These are phyloP conservation scores for Orthochromis indermauri DNA, from an alignment of 2,113 vertebrate species.

Conservation along the genomic window DNA sequence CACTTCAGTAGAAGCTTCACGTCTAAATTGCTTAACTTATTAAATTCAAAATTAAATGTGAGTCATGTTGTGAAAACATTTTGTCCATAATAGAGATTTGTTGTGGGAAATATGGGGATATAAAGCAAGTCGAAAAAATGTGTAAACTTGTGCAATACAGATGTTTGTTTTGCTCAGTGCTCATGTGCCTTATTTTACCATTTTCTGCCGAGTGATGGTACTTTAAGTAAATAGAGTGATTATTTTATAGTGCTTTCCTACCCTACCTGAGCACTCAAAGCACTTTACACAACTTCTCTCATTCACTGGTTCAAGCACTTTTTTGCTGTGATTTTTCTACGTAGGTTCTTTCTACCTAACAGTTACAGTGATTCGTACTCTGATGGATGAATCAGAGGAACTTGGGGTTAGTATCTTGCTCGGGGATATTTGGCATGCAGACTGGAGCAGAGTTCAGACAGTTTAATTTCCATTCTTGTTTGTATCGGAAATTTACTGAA, in stretches of 20 bases:
- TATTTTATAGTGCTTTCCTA: background rate
- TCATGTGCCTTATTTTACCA: constrained; percentile 29
- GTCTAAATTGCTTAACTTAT: background rate
- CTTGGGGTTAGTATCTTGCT: background rate
- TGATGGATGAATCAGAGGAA: background rate
- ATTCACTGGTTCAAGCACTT: background rate
- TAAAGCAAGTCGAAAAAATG: background rate
- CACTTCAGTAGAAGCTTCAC: background rate
- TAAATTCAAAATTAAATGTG: background rate
- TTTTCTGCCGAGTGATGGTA: background rate
- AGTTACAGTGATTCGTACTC: background rate
- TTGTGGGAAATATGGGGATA: background rate
- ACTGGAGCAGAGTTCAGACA: background rate
- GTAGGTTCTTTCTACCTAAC: background rate
- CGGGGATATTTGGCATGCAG: background rate
- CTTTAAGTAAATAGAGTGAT: background rate
- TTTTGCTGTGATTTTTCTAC: background rate
- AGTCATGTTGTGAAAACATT: background rate
- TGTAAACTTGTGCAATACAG: background rate
- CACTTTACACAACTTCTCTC: background rate
- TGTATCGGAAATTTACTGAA: background rate
- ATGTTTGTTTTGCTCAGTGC: constrained; percentile 19
- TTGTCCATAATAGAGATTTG: background rate
- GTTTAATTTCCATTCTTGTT: background rate
- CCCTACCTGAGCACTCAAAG: background rate